A percentile compares a stretch with the other conserved stretches of the same genome.
phyloP scores from a whole-genome alignment of 1,140 invertebrate species.

The Zaprionus taronus region DNA sequence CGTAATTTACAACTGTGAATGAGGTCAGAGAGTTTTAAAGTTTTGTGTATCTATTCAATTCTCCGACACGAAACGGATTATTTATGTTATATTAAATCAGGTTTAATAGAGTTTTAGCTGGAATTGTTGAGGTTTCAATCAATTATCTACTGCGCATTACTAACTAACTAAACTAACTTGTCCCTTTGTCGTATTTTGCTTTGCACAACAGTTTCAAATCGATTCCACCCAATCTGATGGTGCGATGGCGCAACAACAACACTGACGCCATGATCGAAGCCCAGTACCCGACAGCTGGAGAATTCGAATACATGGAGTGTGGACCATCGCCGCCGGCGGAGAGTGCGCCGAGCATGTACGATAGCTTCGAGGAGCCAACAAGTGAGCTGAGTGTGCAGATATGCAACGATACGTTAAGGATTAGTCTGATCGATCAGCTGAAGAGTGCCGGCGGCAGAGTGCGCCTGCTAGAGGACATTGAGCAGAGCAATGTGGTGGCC shows the following conservation, averaged over 20 bases:
- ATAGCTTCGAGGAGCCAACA: slow-evolving; percentile 89
- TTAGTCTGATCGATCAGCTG: slow-evolving; percentile 89
- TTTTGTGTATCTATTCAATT: not conserved
- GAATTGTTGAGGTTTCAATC: too few species aligned
- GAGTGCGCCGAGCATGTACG: slow-evolving; percentile 89
- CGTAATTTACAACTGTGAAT: not conserved
- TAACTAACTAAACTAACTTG: not conserved
- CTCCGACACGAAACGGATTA: not conserved
- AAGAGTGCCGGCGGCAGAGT: slow-evolving; percentile 87
- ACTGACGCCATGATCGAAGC: slow-evolving; percentile 87
- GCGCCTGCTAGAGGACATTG: slow-evolving; percentile 89
- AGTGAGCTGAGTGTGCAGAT: slow-evolving; percentile 90
- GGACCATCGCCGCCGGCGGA: slow-evolving; percentile 90
- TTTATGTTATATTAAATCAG: not conserved
- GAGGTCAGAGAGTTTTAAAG: not conserved
- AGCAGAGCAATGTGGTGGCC: slow-evolving; percentile 87
- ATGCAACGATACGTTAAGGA: slow-evolving; percentile 89
- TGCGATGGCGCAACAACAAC: slow-evolving; percentile 85
- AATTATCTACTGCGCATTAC: too few species aligned
- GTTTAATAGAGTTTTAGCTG: not conserved
- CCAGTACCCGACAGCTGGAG: slow-evolving; percentile 87
- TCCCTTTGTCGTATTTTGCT: not conserved
- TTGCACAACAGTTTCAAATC: slow-evolving; percentile 81
- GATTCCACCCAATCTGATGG: slow-evolving; percentile 83
- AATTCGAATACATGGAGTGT: slow-evolving; percentile 90